Conservation (phyloP, 1,140 invertebrate genomes). For the Triops cancriformis region DNA sequence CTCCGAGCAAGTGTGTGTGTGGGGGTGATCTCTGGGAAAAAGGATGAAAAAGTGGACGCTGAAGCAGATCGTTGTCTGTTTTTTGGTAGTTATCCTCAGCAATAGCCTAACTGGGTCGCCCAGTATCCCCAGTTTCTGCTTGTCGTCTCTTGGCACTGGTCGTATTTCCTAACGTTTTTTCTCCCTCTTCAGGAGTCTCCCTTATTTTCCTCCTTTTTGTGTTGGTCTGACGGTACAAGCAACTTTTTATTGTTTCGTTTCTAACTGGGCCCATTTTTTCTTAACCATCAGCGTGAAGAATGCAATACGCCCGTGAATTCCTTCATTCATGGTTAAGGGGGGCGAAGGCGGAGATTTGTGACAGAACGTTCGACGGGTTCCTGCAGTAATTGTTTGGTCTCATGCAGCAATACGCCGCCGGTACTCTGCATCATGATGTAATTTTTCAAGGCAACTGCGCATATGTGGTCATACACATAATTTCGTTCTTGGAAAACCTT, state of each 20-base stretch:
- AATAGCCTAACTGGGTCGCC: constrained; percentile 1
- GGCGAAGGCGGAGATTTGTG: too few relatives aligned
- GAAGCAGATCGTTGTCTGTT: background rate
- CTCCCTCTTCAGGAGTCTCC: background rate
- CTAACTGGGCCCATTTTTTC: background rate
- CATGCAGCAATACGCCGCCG: too few relatives aligned
- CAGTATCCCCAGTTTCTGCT: constrained; percentile 9
- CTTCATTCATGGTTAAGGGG: too few relatives aligned
- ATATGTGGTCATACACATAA: too few relatives aligned
- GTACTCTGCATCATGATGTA: too few relatives aligned
- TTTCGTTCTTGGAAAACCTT: too few relatives aligned
- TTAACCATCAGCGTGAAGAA: background rate
- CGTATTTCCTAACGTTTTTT: background rate
- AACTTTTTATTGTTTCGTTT: background rate
- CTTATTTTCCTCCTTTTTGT: background rate
- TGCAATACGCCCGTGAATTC: too few relatives aligned
- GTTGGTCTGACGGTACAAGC: background rate
- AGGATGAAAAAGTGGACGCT: background rate
- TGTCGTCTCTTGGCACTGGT: background rate
- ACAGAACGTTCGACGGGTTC: too few relatives aligned
- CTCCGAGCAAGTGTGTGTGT: background rate
- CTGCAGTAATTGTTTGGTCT: too few relatives aligned
- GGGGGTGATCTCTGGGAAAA: background rate
- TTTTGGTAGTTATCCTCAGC: constrained; percentile 13
- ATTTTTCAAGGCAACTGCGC: too few relatives aligned